Evolutionary conservation across 2,888 invertebrate genomes (phyloP).

Genomic region (Rhagophthalmus giganteus): DNA sequence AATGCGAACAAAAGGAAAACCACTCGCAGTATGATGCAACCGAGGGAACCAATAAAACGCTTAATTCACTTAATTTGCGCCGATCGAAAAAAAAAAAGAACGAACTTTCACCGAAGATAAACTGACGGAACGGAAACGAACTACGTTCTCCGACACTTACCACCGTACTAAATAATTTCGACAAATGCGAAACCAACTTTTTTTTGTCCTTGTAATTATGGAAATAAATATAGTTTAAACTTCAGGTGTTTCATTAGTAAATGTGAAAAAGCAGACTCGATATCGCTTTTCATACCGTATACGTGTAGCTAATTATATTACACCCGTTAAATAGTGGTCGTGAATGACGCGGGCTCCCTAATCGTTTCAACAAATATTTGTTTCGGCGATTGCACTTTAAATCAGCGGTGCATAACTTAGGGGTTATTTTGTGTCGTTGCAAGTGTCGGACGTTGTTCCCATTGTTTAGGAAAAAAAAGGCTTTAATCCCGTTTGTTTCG

Average conservation of each 20-base stretch:
- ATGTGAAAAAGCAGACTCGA: conserved; percentile 25
- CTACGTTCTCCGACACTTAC: conserved; percentile 5
- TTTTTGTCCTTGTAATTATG: conserved; percentile 36
- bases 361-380: conserved; percentile 19
- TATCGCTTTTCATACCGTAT: conserved; percentile 32
- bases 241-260: conserved; percentile 15
- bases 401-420: conserved; percentile 16
- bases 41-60: too few species aligned
- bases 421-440: conserved; percentile 16
- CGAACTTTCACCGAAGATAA: neutral
- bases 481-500: neutral
- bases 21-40: too few species aligned
- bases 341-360: conserved; percentile 14
- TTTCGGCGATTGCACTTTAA: conserved; percentile 15
- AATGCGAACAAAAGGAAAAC: too few species aligned
- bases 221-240: conserved; percentile 33
- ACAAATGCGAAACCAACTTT: conserved; percentile 31
- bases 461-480: neutral
- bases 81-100: neutral
- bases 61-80: too few species aligned
- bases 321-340: conserved; percentile 31
- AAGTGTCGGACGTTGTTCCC: conserved; percentile 2
- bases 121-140: neutral
- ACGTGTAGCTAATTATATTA: conserved; percentile 36
- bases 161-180: conserved; percentile 35